phyloP scores from a whole-genome alignment of 23 tunicate species.

The Halocynthia roretzi region DNA sequence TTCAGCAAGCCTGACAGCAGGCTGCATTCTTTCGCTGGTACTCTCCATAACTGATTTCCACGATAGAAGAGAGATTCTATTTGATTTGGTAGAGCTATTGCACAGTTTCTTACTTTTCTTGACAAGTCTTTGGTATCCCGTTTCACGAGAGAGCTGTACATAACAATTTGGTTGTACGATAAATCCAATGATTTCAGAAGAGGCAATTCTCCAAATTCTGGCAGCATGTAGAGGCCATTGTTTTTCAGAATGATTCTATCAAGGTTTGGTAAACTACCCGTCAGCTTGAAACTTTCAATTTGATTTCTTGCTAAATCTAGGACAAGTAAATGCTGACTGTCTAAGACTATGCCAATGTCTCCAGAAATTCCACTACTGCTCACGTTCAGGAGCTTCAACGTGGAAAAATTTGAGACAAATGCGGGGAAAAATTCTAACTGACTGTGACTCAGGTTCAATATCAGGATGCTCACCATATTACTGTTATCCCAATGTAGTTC shows the following conservation, averaged over 20 bases:
- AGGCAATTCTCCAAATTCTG: background rate
- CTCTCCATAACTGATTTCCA: background rate
- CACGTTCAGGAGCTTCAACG: constrained; percentile 8
- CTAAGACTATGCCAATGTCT: background rate
- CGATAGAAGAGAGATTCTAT: background rate
- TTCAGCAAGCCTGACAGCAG: constrained; percentile 48
- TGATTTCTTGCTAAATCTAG: constrained; percentile 14
- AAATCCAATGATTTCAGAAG: background rate
- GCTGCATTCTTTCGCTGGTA: constrained; percentile 21
- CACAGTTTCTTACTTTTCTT: background rate
- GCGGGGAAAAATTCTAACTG: background rate
- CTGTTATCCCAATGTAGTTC: too few relatives aligned
- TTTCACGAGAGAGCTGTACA: background rate
- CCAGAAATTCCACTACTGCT: constrained; percentile 6
- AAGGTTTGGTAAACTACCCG: background rate
- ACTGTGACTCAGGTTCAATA: constrained; percentile 4
- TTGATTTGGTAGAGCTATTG: background rate
- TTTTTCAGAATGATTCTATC: background rate
- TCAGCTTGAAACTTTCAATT: background rate
- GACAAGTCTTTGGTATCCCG: background rate
- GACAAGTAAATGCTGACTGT: background rate
- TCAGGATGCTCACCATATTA: background rate
- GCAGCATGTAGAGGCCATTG: constrained; percentile 1
- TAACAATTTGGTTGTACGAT: constrained; percentile 3
- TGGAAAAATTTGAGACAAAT: background rate